These are phyloP conservation scores for Homarus gammarus DNA, from an alignment of 2,888 invertebrate genomes.

Conservation along the genomic window DNA sequence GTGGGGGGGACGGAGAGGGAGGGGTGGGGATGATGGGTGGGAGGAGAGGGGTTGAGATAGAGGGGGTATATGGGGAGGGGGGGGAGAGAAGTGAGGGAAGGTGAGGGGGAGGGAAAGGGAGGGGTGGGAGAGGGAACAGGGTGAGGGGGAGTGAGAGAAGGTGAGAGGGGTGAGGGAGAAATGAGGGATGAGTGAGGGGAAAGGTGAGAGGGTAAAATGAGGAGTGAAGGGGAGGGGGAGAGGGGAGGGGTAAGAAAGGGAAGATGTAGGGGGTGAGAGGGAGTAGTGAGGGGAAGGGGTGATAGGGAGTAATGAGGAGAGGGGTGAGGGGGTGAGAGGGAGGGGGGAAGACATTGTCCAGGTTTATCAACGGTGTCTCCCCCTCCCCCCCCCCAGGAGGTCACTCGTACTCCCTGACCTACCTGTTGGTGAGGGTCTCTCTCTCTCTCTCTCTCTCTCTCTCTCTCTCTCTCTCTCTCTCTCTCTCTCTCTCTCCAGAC, in stretches of 20 bases:
- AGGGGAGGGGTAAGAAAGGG: constrained; percentile 5
- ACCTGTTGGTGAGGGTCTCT: not conserved
- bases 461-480: constrained; percentile 23
- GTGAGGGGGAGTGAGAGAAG: not conserved
- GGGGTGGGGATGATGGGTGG: not conserved
- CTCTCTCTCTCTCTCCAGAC: constrained; percentile 5
- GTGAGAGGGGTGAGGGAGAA: not conserved
- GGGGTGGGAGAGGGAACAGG: not conserved
- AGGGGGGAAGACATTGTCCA: too few species aligned
- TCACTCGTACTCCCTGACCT: too few species aligned
- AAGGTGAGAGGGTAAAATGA: not conserved
- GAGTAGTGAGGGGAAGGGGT: not conserved
- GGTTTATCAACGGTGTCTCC: too few species aligned
- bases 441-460: constrained; percentile 32
- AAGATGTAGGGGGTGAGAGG: not conserved
- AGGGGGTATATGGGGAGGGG: not conserved
- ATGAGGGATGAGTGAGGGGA: not conserved
- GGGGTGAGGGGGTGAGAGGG: not conserved
- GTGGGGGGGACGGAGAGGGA: not conserved
- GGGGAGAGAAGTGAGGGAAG: not conserved
- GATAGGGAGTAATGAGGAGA: not conserved
- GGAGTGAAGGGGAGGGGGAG: not conserved
- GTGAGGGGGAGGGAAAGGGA: not conserved
- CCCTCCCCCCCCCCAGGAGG: too few species aligned
- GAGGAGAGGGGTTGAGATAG: not conserved